Evolutionary conservation across 2,113 vertebrate genomes (phyloP).

Genomic region (Chlamydotis undulata): DNA sequence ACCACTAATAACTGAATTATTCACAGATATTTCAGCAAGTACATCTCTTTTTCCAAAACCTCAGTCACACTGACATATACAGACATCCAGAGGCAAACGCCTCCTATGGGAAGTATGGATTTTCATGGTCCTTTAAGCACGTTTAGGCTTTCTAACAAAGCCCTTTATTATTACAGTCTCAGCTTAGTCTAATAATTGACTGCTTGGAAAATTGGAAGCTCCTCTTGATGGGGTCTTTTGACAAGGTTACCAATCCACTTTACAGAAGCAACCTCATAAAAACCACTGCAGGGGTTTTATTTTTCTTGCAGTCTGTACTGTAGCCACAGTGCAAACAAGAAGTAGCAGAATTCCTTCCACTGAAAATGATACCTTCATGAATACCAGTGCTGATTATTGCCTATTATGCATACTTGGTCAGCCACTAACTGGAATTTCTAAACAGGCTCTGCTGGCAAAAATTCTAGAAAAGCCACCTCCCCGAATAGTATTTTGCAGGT

Average conservation of each 20-base stretch:
- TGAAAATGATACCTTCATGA: neutral
- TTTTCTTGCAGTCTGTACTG: neutral
- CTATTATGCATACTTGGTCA: neutral
- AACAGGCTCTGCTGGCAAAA: neutral
- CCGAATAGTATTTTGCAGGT: neutral
- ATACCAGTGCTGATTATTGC: neutral
- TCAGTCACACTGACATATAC: conserved; percentile 10
- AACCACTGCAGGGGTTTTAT: neutral
- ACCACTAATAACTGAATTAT: conserved; percentile 25
- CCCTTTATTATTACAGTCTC: conserved; percentile 8
- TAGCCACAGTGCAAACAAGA: neutral
- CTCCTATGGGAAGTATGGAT: conserved; percentile 18
- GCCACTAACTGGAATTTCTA: neutral
- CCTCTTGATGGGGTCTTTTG: conserved; percentile 14
- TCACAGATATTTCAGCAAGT: conserved; percentile 1
- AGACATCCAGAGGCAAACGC: neutral
- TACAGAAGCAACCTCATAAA: neutral
- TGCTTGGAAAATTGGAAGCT: conserved; percentile 35
- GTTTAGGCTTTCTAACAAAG: conserved; percentile 42
- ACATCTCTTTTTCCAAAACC: conserved; percentile 2
- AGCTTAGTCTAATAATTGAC: conserved; percentile 34
- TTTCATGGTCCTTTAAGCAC: conserved; percentile 46
- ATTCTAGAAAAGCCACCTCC: neutral
- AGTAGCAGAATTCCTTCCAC: neutral
- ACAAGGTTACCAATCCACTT: conserved; percentile 45